Evolutionary conservation across 1,140 invertebrate species (phyloP), one percentile per base, ranked within the genome.

Genomic region (Zaprionus ornatus): DNA sequence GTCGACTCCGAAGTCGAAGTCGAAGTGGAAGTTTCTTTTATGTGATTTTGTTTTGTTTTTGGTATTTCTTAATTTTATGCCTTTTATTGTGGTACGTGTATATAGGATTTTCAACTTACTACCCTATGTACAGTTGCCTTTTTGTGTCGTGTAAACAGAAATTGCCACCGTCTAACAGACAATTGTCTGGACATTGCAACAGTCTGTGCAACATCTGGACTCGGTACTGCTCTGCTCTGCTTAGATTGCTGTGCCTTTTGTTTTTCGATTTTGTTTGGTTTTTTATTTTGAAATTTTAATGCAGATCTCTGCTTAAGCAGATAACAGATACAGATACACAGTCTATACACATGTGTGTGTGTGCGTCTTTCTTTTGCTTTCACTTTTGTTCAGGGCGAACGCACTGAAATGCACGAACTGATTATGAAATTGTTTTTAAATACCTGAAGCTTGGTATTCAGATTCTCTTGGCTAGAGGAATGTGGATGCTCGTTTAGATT

Each of bases 81-180:
- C 68, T 80, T 76, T 68, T 77, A 35, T 69, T 57, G 23, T 50
- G n/a, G 27, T 42, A 27, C 56, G 52, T 69, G 19, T 68, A 68
- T 68, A 61, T 59, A 32, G 21, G 27, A 50, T 48, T 59, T 60
- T 17, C 7, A n/a, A 17, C 40, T 45, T 0, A 50, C 19, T 21
- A 12, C 45, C 17, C n/a, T 9, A 17, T 45, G 40, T 63, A 74
- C 65, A 84, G 79, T 81, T 78, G 78, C 66, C 57, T 77, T 72
- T 71, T 77, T 77, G 78, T 78, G 82, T 85, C 82, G 77, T 84
- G 82, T 84, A 84, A 85, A 84, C 74, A 79, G 62, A 62, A 76
- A 76, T 76, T 76, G 74, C 74, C 73, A 70, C 62, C 71, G 66
- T 63, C 79, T 67, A 67, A 69, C 57, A 52, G 52, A 67, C 80